Base-by-base conservation (phyloP, 2,797 vertebrate species). In the Gymnodraco acuticeps region DNA sequence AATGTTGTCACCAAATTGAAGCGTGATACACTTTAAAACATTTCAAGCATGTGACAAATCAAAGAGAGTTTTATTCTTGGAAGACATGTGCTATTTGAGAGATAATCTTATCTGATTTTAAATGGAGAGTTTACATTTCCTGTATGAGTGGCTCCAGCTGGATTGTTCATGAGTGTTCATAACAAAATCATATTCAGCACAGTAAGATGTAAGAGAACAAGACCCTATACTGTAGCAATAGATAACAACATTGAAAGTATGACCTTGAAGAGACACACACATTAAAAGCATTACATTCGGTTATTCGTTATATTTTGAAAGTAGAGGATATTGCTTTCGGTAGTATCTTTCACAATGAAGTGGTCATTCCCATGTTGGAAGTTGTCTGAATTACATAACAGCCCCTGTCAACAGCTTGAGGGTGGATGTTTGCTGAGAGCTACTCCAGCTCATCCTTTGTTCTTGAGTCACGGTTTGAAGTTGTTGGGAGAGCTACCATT, bases 381-480 rank as follows among this genome's bases (percentile, higher is more conserved):
- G 51, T 58, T 65, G 60, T 66, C 38, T 8, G 52, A 64, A 79
- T 80, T 69, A 75, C 60, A 78, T 77, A 85, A 87, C 46, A 8
- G 20, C 31, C 51, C 33, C 20, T 61, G 72, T 70, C 53, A 73
- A 71, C 23, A 8, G 27, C 53, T 66, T n/a, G 38, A 61, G 20
- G 56, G 52, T 51, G 69, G 55, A 65, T 41, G 64, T 50, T 42
- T 60, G 75, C 66, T 50, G 56, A 81, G 62, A 62, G 70, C 62
- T 31, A 62, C 71, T 75, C 70, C 17, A 74, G 66, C 54, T 72
- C 79, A 69, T 70, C 33, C 19, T 78, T 80, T 78, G 67, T 77
- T 77, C 60, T 78, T 73, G 67, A 80, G 56, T 78, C 83, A 85
- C 47, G 11, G 61, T 73, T 69, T 73, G 73, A 88, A 41, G 75